phyloP scores from a whole-genome alignment of 2,797 vertebrate genomes.

The Chiloscyllium punctatum region DNA sequence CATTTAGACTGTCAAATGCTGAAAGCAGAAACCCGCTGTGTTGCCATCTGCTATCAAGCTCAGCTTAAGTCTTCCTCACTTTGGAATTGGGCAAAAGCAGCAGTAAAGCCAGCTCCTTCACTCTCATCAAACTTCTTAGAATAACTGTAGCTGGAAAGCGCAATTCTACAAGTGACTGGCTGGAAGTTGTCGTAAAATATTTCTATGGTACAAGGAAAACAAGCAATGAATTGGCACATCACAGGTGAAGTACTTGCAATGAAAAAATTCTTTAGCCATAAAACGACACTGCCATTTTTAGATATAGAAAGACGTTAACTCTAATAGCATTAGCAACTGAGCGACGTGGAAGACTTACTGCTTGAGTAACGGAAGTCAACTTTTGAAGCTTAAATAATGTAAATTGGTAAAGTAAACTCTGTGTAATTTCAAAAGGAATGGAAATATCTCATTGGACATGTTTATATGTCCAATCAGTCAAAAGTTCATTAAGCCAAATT shows the following conservation, averaged over 20 bases:
- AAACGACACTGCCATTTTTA: neutral
- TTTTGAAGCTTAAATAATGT: neutral
- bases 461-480: neutral
- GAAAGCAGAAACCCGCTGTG: neutral
- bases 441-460: neutral
- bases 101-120: neutral
- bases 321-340: neutral
- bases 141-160: neutral
- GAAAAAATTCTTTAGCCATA: neutral
- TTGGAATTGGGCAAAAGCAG: too few species aligned
- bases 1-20: neutral
- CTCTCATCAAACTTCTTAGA: neutral
- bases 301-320: neutral
- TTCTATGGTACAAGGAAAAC: neutral
- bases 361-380: neutral
- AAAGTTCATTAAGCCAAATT: neutral
- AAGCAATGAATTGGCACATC: neutral
- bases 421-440: neutral
- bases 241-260: neutral
- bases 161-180: too few species aligned
- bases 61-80: too few species aligned
- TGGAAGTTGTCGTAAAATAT: neutral
- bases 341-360: neutral
- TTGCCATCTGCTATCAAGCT: too few species aligned
- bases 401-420: neutral